Percentiles rank a stretch among this genome's conserved stretches.
Evolutionary conservation across 2,888 invertebrate genomes (phyloP).

Genomic region (Thumatha senex): DNA sequence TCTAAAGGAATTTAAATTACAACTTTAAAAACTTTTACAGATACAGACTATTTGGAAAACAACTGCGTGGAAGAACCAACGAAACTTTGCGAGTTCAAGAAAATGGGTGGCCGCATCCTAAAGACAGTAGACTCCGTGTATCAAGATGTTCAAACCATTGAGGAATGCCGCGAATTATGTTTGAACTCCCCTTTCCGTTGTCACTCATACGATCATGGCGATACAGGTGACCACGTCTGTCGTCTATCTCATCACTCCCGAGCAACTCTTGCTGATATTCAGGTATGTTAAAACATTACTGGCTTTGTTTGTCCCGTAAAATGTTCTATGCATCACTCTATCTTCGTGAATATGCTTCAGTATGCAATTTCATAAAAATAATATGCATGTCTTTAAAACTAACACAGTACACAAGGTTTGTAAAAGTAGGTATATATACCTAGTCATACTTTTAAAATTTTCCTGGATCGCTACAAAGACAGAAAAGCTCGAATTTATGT

Average conservation of each 20-base stretch:
- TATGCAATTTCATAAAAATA: no score
- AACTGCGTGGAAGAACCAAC: constrained; percentile 97
- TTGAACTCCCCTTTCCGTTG: constrained; percentile 94
- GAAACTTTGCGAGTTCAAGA: constrained; percentile 96
- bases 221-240: constrained; percentile 96
- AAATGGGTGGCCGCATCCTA: constrained; percentile 92
- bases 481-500: neutral
- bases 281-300: constrained; percentile 76
- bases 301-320: neutral
- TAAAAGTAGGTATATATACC: no score
- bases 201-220: constrained; percentile 97
- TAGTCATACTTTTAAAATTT: no score
- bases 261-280: constrained; percentile 93
- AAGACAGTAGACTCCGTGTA: constrained; percentile 97
- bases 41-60: constrained; percentile 94
- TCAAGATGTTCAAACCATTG: constrained; percentile 93
- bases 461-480: no score
- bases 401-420: no score
- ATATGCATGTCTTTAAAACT: no score
- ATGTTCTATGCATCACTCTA: no score
- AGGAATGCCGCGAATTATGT: constrained; percentile 95
- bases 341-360: no score
- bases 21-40: constrained; percentile 41
- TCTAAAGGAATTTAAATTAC: neutral
- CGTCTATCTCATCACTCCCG: constrained; percentile 95